Base-by-base conservation (phyloP, 2,888 invertebrate species). In the Prosopocoilus inquinatus region DNA sequence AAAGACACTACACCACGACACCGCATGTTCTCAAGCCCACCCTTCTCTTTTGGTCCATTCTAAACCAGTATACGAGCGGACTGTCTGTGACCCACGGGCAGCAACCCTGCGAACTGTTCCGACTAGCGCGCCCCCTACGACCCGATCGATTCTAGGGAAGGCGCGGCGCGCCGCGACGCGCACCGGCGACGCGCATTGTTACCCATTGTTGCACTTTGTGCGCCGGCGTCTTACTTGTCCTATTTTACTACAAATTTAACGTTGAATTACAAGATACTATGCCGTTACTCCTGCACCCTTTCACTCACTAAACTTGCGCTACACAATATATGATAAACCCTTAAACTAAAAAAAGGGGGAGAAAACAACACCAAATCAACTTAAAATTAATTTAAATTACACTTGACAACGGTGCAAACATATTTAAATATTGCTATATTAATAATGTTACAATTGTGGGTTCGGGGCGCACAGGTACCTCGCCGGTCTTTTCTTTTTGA, bases 101-200 rank as follows among this genome's bases (percentile, higher is more conserved):
- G 71, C 71, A 69, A 72, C 75, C 75, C 73, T 71, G 74, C 75
- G 68, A 71, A 74, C 75, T 71, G 74, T 69, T 71, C 71, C 67
- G 67, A 66, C 63, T 62, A 64, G 60, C 64, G 67, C 71, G 74
- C 75, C 75, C 69, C 68, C 70, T 72, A 67, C 65, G 61, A 63
- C 63, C 64, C 69, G 70, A 70, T 70, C 71, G 70, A 69, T 69
- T 66, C 65, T 62, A 69, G 68, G 70, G 75, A 78, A 77, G 75
- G 78, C 80, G 81, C 76, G 73, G 71, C 66, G 67, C 63, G 43
- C 53, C 58, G 55, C 61, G 51, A 35, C 58, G 58, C 65, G 61
- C 61, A 58, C 39, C 33, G 28, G 13, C 13, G 33, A 47, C 48
- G 58, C 58, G 58, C 58, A 58, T 47, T 48, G 49, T 50, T 54